Evolutionary conservation across 1,140 invertebrate species (phyloP).

Genomic region (Drosophila ohnishii): DNA sequence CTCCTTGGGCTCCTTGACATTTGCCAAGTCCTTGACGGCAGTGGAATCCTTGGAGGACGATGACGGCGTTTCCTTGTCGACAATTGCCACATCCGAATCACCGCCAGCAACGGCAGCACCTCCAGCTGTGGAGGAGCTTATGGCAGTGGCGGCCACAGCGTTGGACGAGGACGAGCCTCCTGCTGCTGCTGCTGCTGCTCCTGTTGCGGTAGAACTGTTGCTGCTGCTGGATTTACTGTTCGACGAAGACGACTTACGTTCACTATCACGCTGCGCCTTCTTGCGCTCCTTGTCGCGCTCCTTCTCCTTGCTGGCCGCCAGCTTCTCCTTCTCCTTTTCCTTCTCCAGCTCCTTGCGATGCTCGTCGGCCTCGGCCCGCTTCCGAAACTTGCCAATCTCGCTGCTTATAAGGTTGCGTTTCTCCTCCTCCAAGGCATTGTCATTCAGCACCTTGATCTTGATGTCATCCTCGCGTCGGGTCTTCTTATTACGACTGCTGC

Average conservation of each 20-base stretch:
- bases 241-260: slow-evolving; percentile 77
- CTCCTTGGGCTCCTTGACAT: slow-evolving; percentile 24
- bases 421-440: slow-evolving; percentile 96
- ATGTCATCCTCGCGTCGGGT: slow-evolving; percentile 66
- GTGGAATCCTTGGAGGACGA: neutral
- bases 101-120: slow-evolving; percentile 9
- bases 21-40: neutral
- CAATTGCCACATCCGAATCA: slow-evolving; percentile 44
- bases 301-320: slow-evolving; percentile 75
- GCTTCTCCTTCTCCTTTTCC: slow-evolving; percentile 84
- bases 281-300: slow-evolving; percentile 83
- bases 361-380: slow-evolving; percentile 86
- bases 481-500: slow-evolving; percentile 63
- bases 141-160: slow-evolving; percentile 4
- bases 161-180: neutral
- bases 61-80: slow-evolving; percentile 30
- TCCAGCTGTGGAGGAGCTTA: neutral
- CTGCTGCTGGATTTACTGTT: slow-evolving; percentile 38
- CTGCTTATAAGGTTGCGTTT: slow-evolving; percentile 97
- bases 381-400: slow-evolving; percentile 98
- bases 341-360: slow-evolving; percentile 84
- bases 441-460: slow-evolving; percentile 88
- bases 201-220: neutral
- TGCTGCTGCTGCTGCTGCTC: no score
- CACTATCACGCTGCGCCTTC: slow-evolving; percentile 81